Percentiles rank a stretch among this genome's conserved stretches.
Conservation (phyloP, 1,140 invertebrate species). For the Atopsyche davidsoni region DNA sequence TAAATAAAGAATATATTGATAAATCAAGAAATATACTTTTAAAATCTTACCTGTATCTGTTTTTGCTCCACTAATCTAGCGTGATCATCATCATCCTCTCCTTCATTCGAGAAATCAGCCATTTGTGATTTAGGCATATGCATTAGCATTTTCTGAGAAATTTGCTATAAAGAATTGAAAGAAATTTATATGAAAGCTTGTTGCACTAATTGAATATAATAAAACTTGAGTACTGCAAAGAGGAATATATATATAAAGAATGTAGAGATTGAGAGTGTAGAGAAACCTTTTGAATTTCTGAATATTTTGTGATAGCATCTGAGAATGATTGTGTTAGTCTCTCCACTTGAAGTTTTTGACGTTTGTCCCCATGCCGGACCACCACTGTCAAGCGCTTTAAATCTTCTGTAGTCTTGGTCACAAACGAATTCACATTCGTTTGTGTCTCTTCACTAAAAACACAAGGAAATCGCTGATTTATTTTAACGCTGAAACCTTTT, state of each 20-base stretch:
- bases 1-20: too few species aligned
- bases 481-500: neutral
- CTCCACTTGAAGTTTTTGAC: slow-evolving; percentile 75
- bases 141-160: slow-evolving; percentile 71
- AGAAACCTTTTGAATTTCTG: slow-evolving; percentile 67
- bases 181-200: neutral
- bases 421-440: slow-evolving; percentile 66
- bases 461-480: too few species aligned
- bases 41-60: slow-evolving; percentile 45
- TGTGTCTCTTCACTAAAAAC: slow-evolving; percentile 80
- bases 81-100: slow-evolving; percentile 42
- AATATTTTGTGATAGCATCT: slow-evolving; percentile 71
- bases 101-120: slow-evolving; percentile 31
- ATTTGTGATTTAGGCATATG: slow-evolving; percentile 52
- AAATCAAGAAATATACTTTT: neutral
- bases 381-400: slow-evolving; percentile 63
- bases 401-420: slow-evolving; percentile 65
- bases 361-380: slow-evolving; percentile 63
- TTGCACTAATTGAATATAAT: too few species aligned
- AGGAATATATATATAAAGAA: too few species aligned
- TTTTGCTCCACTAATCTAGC: slow-evolving; percentile 43
- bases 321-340: slow-evolving; percentile 75
- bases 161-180: slow-evolving; percentile 46
- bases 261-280: too few species aligned
- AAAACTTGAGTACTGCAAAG: too few species aligned